phyloP scores from a whole-genome alignment of 2,113 vertebrate species.

The Aleadryas rufinucha region DNA sequence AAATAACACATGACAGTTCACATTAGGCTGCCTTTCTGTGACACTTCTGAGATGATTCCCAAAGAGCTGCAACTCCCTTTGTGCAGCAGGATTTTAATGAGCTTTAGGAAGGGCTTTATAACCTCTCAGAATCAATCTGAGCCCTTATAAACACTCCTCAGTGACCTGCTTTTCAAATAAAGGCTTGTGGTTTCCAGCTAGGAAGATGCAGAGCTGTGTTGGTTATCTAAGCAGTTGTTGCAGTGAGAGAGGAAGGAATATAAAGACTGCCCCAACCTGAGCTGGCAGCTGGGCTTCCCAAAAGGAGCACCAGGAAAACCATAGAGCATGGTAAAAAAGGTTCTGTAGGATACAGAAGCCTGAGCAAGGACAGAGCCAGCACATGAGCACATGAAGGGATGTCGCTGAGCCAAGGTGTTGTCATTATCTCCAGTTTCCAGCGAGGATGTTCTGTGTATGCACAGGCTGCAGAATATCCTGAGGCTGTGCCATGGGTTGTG shows the following conservation, averaged over 20 bases:
- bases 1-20: background rate
- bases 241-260: background rate
- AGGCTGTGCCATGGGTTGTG: background rate
- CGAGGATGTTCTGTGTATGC: rapidly evolving
- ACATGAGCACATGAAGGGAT: rapidly evolving
- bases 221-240: background rate
- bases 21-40: background rate
- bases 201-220: background rate
- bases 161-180: background rate
- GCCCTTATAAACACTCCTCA: background rate
- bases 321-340: rapidly evolving
- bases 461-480: rapidly evolving
- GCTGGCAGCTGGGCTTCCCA: background rate
- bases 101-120: background rate
- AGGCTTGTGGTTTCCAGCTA: background rate
- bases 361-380: background rate
- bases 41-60: background rate
- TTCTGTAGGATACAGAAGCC: background rate
- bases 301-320: background rate
- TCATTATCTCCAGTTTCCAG: background rate
- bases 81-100: background rate
- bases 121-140: constrained; percentile 23
- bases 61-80: background rate
- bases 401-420: background rate
- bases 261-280: background rate